phyloP scores from a whole-genome alignment of 2,113 vertebrate species.

The Catharus bicknelli region DNA sequence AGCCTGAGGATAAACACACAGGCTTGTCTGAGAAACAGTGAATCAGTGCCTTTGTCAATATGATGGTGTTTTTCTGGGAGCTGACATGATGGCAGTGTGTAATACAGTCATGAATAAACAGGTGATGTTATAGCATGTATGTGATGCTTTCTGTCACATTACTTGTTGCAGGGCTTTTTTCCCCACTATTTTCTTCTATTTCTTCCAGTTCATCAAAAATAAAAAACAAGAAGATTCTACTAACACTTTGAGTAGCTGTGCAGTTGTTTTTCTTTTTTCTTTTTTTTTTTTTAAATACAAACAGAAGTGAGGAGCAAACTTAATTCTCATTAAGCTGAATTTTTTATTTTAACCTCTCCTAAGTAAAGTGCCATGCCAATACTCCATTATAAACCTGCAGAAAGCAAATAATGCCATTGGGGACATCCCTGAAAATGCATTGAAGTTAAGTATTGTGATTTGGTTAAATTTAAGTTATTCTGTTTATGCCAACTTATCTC shows the following conservation, averaged over 20 bases:
- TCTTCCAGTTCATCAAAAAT: not conserved
- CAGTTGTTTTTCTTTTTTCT: not conserved
- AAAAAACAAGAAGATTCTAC: not conserved
- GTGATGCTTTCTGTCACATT: not conserved
- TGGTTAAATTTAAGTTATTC: not conserved
- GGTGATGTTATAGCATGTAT: not conserved
- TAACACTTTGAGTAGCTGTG: not conserved
- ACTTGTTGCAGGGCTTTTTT: not conserved
- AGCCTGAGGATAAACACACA: not conserved
- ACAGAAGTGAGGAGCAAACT: not conserved
- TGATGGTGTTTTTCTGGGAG: not conserved
- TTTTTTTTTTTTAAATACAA: not conserved
- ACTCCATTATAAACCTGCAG: not conserved
- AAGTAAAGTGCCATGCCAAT: not conserved
- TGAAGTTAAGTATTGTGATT: not conserved
- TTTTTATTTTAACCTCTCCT: not conserved
- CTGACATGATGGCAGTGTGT: not conserved
- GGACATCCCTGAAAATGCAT: not conserved
- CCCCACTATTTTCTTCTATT: not conserved
- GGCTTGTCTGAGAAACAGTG: not conserved
- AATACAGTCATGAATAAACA: not conserved
- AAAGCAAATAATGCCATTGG: not conserved
- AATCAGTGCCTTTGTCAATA: not conserved
- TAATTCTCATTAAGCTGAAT: not conserved
- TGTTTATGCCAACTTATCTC: not conserved